These are phyloP conservation scores for Drosophila cardini DNA, from an alignment of 1,140 invertebrate genomes.

Conservation along the genomic window DNA sequence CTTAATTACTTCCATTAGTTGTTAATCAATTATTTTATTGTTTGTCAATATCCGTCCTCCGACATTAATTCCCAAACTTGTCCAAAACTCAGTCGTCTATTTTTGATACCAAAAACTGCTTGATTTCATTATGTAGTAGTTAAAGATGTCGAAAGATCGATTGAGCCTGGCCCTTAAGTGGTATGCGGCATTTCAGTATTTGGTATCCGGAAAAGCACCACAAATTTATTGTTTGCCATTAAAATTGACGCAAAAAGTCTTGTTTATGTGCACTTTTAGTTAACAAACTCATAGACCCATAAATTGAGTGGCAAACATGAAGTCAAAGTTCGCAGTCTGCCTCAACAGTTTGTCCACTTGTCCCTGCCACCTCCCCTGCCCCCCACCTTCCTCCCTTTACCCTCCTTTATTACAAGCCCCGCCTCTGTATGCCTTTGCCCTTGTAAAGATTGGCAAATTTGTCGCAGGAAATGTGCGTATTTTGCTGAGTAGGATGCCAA, in stretches of 20 bases:
- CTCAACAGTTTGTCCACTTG: slow-evolving; percentile 31
- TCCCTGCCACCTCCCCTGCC: neutral
- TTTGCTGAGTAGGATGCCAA: slow-evolving; percentile 18
- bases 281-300: slow-evolving; percentile 82
- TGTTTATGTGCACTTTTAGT: slow-evolving; percentile 79
- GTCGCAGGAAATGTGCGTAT: slow-evolving; percentile 79
- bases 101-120: slow-evolving; percentile 23
- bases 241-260: slow-evolving; percentile 72
- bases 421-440: slow-evolving; percentile 30
- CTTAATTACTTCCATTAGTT: too few species aligned
- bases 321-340: slow-evolving; percentile 70
- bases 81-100: neutral
- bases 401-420: slow-evolving; percentile 29
- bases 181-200: slow-evolving; percentile 4
- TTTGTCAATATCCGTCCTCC: neutral
- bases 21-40: neutral
- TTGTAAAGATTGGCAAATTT: slow-evolving; percentile 65
- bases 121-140: slow-evolving; percentile 36
- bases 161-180: slow-evolving; percentile 6
- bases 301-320: slow-evolving; percentile 75
- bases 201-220: slow-evolving; percentile 26
- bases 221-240: slow-evolving; percentile 70
- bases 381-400: too few species aligned
- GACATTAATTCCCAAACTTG: neutral
- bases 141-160: slow-evolving; percentile 45